Base-by-base conservation (phyloP, 1,140 invertebrate genomes). In the Drosophila oshimai region DNA sequence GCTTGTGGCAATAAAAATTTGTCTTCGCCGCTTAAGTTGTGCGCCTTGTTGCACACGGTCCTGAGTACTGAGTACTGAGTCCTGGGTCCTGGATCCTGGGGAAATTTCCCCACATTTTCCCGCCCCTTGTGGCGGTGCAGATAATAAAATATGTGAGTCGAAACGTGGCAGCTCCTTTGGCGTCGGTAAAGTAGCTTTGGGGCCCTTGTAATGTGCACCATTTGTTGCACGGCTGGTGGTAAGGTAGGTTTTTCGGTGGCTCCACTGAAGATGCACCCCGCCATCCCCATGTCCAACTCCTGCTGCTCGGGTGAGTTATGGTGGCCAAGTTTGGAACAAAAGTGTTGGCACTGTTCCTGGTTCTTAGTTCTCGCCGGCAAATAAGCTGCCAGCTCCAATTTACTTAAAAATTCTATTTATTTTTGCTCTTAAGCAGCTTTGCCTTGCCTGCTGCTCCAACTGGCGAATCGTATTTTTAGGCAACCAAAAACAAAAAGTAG, bases 391-490 rank as follows among this genome's bases (percentile, higher is more conserved):
- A 49, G 54, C 71, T 74, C 65, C 75, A 68, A 75, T 84, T 84
- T 86, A 84, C 80, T 84, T 84, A 68, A 79, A 84, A 84, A 84
- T 84, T 84, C 80, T 75, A 84, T 79, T 84, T 86, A 86, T 68
- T 84, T 86, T 86, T 58, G 42, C 33, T 54, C 44, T 68, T 61
- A 81, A 69, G 77, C 62, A 83, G 61, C 46, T 33, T 57, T 58
- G 34, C 9, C 28, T 57, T 58, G 34, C 9, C 28, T 31, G 26
- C 44, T 28, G 34, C 51, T 62, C 12, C 24, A 45, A 22, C 12
- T 39, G 20, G 46, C 15, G 39, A 58, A 36, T 45, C 41, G 46
- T 29, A 65, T 41, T 37, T 61, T 55, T 49, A 54, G 36, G 15
- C 49, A 55, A 28, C 45, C 41, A 7, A 10, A 44, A 39, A 26